Evolutionary conservation across 2,113 vertebrate genomes (phyloP).

Genomic region (Salvelinus fontinalis): DNA sequence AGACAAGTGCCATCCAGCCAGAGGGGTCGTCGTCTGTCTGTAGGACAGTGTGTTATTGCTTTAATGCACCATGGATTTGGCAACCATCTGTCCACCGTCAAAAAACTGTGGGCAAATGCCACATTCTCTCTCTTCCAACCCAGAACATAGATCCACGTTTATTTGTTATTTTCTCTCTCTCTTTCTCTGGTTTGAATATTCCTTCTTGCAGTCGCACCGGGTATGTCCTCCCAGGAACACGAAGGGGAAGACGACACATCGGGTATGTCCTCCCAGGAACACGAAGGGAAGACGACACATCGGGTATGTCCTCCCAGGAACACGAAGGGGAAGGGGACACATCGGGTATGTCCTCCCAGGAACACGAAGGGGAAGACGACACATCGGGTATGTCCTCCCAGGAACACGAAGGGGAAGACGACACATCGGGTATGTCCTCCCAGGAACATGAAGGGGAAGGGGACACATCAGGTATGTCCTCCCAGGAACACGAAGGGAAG

Average conservation of each 20-base stretch:
- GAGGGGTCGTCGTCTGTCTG: too few species aligned
- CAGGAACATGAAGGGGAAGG: too few species aligned
- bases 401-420: too few species aligned
- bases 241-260: too few species aligned
- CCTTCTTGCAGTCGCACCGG: slow-evolving; percentile 25
- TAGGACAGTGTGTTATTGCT: slow-evolving; percentile 3
- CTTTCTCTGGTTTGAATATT: slow-evolving; percentile 59
- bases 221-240: neutral
- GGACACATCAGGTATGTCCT: too few species aligned
- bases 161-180: slow-evolving; percentile 49
- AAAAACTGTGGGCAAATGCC: slow-evolving; percentile 8
- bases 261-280: neutral
- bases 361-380: too few species aligned
- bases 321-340: too few species aligned
- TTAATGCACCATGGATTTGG: neutral
- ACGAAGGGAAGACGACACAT: neutral
- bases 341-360: too few species aligned
- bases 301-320: too few species aligned
- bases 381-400: too few species aligned
- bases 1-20: neutral
- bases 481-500: too few species aligned
- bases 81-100: neutral
- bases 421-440: too few species aligned
- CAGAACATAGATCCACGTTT: slow-evolving; percentile 62
- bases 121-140: slow-evolving; percentile 48